Base-by-base conservation (phyloP, 2,888 invertebrate species). In the Napeogenes inachia region DNA sequence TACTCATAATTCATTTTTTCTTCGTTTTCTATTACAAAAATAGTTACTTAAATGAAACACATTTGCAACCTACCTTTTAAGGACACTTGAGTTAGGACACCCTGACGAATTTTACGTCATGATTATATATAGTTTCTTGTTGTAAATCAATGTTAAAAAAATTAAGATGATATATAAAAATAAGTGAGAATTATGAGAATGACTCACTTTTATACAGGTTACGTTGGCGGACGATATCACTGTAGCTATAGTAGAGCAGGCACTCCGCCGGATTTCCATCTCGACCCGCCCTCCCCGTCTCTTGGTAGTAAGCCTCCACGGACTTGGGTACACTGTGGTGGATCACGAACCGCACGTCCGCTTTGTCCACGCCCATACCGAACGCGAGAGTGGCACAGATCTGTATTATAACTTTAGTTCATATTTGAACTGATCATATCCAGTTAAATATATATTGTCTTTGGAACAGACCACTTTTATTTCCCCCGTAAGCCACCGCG, bases 291-390 rank as follows among this genome's bases (percentile, higher is more conserved):
- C 99, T 92, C 2, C 99, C 99, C 13, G 98, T 95, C 91, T 99
- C 99, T 84, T 99, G 99, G 89, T 99, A 99, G 83, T 97, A 99
- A 0, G 97, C 98, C 85, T 99, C 99, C 71, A 99, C 95, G 0
- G 97, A 97, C 89, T 98, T 98, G 45, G 99, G 98, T 76, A 99
- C 79, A 4, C 97, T 95, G 84, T 95, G 96, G 84, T 99, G 99
- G 61, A 99, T 93, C 2, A 99, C 99, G 88, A 94, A 98, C 3
- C 98, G 94, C 10, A 99, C 96, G 91, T 99, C 97, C 1, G 99
- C 97, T 79, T 99, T 99, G 87, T 99, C 99, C 66, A 99, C 98
- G 21, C 99, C 99, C 99, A 99, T 99, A 42, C 98, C 98, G 91
- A 99, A 99, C 0, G 99, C 99, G 74, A 99, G 96, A 0, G 99